These are phyloP conservation scores for Epizoanthus illoricatus DNA, from an alignment of 92 coral and sea anemone species.

Conservation along the genomic window DNA sequence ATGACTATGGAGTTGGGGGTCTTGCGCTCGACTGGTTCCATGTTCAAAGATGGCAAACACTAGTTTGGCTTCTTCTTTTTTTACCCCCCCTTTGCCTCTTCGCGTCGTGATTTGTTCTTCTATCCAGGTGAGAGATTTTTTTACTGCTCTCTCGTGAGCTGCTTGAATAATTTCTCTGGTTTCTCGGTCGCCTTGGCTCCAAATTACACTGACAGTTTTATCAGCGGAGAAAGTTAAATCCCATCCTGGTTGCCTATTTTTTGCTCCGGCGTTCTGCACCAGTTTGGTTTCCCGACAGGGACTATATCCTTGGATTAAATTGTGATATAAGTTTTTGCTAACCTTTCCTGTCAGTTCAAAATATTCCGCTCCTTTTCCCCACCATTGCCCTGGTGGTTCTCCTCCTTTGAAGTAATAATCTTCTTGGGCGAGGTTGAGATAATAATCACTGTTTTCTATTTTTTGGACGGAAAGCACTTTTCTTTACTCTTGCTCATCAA, in stretches of 20 bases:
- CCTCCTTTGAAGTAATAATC: neutral
- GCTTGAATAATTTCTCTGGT: neutral
- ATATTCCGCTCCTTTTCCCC: neutral
- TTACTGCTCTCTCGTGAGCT: neutral
- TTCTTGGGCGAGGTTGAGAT: neutral
- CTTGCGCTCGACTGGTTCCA: neutral
- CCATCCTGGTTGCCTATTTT: neutral
- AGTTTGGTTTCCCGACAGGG: neutral
- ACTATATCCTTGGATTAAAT: neutral
- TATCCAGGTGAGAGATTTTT: neutral
- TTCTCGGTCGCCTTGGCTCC: neutral
- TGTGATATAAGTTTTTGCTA: neutral
- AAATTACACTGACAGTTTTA: neutral
- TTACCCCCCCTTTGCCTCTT: neutral
- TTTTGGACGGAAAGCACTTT: neutral
- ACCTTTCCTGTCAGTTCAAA: neutral
- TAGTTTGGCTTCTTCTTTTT: neutral
- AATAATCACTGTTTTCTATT: neutral
- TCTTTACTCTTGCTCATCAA: too few relatives aligned
- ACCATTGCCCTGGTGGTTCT: neutral
- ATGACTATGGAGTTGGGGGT: neutral
- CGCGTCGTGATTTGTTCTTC: neutral
- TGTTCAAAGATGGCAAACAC: neutral
- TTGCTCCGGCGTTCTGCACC: neutral
- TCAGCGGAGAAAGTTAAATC: neutral